Evolutionary conservation across 1,140 invertebrate species (phyloP).

Genomic region (Bilobella aurantiaca): DNA sequence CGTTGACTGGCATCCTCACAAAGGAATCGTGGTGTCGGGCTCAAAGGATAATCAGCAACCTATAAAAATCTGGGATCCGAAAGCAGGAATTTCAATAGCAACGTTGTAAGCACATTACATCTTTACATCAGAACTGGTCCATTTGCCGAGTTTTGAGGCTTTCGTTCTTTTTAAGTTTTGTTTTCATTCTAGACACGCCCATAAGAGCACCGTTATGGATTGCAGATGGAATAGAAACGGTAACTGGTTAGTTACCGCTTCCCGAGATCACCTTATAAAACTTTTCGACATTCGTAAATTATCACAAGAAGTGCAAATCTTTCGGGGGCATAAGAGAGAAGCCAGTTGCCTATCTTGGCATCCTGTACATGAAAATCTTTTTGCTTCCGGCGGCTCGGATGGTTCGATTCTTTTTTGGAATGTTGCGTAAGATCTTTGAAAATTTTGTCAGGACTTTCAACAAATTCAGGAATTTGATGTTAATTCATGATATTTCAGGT

Average conservation of each 20-base stretch:
- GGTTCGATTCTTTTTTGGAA: slow-evolving; percentile 97
- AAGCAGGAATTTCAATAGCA: slow-evolving; percentile 77
- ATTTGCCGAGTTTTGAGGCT: slow-evolving; percentile 23
- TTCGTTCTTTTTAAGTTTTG: not conserved
- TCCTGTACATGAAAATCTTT: slow-evolving; percentile 89
- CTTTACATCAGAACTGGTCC: too few species aligned
- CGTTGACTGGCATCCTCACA: slow-evolving; percentile 98
- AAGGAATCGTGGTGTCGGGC: slow-evolving; percentile 90
- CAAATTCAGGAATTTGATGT: too few species aligned
- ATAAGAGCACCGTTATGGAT: slow-evolving; percentile 99
- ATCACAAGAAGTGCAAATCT: slow-evolving; percentile 84
- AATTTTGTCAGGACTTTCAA: slow-evolving; percentile 18
- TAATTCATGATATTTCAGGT: slow-evolving; percentile 50
- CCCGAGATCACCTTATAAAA: slow-evolving; percentile 93
- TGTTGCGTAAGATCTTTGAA: slow-evolving; percentile 86
- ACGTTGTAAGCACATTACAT: too few species aligned
- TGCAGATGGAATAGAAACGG: slow-evolving; percentile 98
- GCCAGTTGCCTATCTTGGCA: slow-evolving; percentile 96
- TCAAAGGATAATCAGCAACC: slow-evolving; percentile 99
- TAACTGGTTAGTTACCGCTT: slow-evolving; percentile 98
- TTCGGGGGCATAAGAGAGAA: slow-evolving; percentile 97
- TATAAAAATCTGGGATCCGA: slow-evolving; percentile 98
- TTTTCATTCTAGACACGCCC: slow-evolving; percentile 68
- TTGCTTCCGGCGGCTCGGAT: slow-evolving; percentile 93
- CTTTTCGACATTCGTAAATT: slow-evolving; percentile 96